These are phyloP conservation scores for Carapus acus DNA, from an alignment of 2,797 vertebrate genomes.

Conservation along the genomic window DNA sequence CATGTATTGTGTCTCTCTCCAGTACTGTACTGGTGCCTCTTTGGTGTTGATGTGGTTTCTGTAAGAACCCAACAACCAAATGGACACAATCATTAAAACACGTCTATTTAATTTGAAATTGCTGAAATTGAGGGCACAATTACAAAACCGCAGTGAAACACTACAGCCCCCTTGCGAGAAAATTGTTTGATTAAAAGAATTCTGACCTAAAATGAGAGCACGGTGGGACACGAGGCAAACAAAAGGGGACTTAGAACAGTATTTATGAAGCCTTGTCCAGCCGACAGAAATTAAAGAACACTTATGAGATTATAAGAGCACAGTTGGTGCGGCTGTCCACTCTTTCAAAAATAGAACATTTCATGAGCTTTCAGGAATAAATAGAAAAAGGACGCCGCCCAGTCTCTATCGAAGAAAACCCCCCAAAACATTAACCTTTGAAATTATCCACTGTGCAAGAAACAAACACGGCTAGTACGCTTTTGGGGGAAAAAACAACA, in stretches of 20 bases:
- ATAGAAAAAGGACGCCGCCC: conserved; percentile 42
- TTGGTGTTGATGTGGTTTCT: not conserved
- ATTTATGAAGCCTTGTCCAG: conserved; percentile 40
- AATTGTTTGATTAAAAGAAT: conserved; percentile 67
- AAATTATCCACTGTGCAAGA: conserved; percentile 24
- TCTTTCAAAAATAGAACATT: conserved; percentile 43
- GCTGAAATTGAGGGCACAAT: conserved; percentile 59
- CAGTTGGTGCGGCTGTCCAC: conserved; percentile 80
- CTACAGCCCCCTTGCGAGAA: conserved; percentile 72
- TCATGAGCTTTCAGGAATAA: conserved; percentile 68
- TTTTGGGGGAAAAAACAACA: conserved; percentile 28
- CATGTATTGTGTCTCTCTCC: not conserved
- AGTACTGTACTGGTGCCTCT: not conserved
- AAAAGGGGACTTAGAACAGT: conserved; percentile 55
- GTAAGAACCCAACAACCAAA: conserved; percentile 30
- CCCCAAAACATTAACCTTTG: conserved; percentile 11
- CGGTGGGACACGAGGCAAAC: conserved; percentile 75
- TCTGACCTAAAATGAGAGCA: conserved; percentile 73
- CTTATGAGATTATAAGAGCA: conserved; percentile 85
- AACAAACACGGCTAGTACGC: conserved; percentile 18
- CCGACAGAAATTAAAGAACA: conserved; percentile 77
- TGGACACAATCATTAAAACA: conserved; percentile 50
- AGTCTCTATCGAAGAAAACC: conserved; percentile 9
- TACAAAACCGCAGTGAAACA: conserved; percentile 65
- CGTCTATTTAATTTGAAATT: conserved; percentile 69